A percentile compares a stretch with the other conserved stretches of the same genome.
These are phyloP conservation scores for Papilio polyxenes DNA, from an alignment of 1,140 invertebrate species.

Conservation along the genomic window DNA sequence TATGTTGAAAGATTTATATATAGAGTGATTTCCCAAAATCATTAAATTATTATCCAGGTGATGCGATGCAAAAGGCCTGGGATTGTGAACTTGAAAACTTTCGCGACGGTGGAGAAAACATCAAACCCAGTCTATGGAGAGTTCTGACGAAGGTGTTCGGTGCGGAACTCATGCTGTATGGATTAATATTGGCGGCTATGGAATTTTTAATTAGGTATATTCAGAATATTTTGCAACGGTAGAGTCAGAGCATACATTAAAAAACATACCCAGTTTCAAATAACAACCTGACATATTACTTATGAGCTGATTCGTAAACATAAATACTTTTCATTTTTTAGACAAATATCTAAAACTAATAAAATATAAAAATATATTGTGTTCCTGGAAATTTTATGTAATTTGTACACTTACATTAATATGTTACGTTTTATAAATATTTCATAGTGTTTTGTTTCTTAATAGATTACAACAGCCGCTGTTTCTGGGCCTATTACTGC, in stretches of 20 bases:
- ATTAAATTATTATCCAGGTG: constrained; percentile 61
- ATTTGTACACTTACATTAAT: not conserved
- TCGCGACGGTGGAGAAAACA: constrained; percentile 30
- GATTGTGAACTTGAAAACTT: constrained; percentile 68
- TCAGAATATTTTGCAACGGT: not conserved
- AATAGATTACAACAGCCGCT: constrained; percentile 72
- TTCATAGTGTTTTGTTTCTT: constrained; percentile 27
- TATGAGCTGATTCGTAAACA: no score
- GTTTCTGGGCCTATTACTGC: constrained; percentile 68
- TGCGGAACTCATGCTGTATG: constrained; percentile 72
- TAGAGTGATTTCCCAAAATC: not conserved
- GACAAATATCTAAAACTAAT: no score
- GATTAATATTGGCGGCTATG: constrained; percentile 77
- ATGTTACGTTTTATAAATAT: constrained; percentile 8
- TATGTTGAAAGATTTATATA: constrained; percentile 22
- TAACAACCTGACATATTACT: no score
- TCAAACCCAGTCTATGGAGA: constrained; percentile 73
- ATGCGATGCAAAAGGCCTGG: constrained; percentile 82
- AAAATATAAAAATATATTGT: not conserved
- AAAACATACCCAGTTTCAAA: not conserved
- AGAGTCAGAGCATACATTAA: not conserved
- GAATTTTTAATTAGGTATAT: constrained; percentile 80
- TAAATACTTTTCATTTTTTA: no score
- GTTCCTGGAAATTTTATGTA: constrained; percentile 1
- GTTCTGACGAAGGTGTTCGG: constrained; percentile 78